phyloP scores from a whole-genome alignment of 2,888 invertebrate species.

The Synergus itoensis region DNA sequence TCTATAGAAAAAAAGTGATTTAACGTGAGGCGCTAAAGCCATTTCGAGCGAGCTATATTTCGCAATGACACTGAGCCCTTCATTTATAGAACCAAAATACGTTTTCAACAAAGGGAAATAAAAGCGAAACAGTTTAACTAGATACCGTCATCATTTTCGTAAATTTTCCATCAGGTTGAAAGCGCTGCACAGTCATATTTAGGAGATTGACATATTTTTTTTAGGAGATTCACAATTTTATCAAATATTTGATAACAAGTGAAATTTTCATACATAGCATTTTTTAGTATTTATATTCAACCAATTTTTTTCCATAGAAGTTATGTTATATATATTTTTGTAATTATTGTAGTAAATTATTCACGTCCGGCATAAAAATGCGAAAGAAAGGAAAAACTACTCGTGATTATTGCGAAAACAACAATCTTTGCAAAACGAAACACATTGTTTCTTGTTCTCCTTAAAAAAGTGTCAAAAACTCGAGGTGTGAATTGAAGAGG shows the following conservation, averaged over 20 bases:
- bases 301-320: not conserved
- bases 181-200: not conserved
- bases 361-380: not conserved
- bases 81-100: slow-evolving; percentile 9
- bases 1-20: not conserved
- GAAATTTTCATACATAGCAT: too few species aligned
- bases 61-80: not conserved
- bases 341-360: not conserved
- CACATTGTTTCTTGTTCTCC: not conserved
- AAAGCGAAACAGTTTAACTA: not conserved
- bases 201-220: not conserved
- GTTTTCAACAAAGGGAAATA: not conserved
- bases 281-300: not conserved
- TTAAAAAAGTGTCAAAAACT: slow-evolving; percentile 17
- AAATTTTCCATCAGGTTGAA: not conserved
- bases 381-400: not conserved
- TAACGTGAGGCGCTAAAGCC: slow-evolving; percentile 9
- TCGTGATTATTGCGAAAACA: not conserved
- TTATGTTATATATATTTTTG: not conserved
- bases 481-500: not conserved
- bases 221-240: not conserved
- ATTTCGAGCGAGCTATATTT: not conserved
- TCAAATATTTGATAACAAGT: not conserved
- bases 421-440: not conserved
- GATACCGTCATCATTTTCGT: not conserved